phyloP scores from a whole-genome alignment of 2,888 invertebrate species.

The Eupeodes latifasciatus region DNA sequence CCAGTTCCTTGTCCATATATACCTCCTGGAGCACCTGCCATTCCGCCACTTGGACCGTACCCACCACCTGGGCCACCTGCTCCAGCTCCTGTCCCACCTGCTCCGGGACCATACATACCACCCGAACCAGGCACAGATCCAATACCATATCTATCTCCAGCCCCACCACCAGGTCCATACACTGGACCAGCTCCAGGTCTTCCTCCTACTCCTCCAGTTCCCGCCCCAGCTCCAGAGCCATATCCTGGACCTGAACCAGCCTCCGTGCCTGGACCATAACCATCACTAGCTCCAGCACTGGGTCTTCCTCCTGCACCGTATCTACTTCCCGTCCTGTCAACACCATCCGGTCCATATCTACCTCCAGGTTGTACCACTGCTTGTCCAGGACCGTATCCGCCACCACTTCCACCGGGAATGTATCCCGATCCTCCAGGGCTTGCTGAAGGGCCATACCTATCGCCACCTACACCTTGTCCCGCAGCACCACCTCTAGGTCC shows the following conservation, averaged over 20 bases:
- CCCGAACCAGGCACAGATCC: conserved; percentile 24
- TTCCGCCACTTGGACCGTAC: conserved; percentile 46
- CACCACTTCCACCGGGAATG: conserved; percentile 1
- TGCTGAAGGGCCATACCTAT: conserved; percentile 35
- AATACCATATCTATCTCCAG: conserved; percentile 31
- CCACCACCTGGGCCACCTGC: neutral
- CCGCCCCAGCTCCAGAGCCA: neutral
- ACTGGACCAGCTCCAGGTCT: neutral
- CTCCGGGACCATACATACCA: conserved; percentile 5
- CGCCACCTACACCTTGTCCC: conserved; percentile 25
- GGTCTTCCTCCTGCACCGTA: conserved; percentile 35
- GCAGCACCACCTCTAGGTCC: conserved; percentile 54
- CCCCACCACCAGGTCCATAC: neutral
- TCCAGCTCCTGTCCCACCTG: conserved; percentile 25
- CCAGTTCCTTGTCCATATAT: conserved; percentile 13
- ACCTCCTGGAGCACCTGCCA: conserved; percentile 2
- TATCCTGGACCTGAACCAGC: neutral
- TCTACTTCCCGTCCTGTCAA: conserved; percentile 31
- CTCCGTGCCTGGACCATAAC: neutral
- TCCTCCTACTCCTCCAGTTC: conserved; percentile 13
- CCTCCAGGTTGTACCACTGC: conserved; percentile 20
- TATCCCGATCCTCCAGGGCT: neutral
- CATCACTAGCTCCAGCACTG: conserved; percentile 43
- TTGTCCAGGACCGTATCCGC: conserved; percentile 16
- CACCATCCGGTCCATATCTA: conserved; percentile 7